Base-by-base conservation (phyloP, 2,113 vertebrate species). In the Agapornis roseicollis region DNA sequence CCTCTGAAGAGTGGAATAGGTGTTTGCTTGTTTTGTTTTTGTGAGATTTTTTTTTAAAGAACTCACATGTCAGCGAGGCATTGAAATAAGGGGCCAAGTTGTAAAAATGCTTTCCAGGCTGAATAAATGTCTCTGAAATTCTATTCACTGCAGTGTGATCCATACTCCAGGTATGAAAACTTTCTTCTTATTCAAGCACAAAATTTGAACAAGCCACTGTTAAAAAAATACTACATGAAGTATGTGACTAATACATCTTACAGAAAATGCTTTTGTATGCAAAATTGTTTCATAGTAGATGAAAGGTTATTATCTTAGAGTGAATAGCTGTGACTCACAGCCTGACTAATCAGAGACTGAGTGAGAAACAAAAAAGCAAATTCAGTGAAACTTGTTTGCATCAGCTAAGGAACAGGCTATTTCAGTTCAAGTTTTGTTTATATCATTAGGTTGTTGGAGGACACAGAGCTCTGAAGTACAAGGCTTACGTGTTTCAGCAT, bases 311-410 rank as follows among this genome's bases (percentile, higher is more conserved):
- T 61, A 55, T 65, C 61, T 71, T 46, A 44, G 42, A 35, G 70
- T 33, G 58, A 90, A 66, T 13, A 70, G 33, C 41, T 85, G 35
- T 93, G 92, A 93, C 44, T 94, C 94, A 89, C 28, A 41, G 49
- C 39, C 64, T 94, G 88, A 94, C 92, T 91, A 83, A 88, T 50
- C 71, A 93, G 33, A 79, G 71, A 15, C 78, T 23, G 66, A 65
- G 9, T 9, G 41, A 85, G 63, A 88, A 91, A 85, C 88, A 90
- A 85, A 90, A 90, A 61, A 50, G 63, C 82, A 93, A 80, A 65
- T 77, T 91, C 18, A 14, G 44, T 33, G 44, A 82, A 93, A 85
- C 71, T 27, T 17, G 25, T 74, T 88, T 94, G 49, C 29, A 33
- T 56, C 63, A 77, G 24, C n/a, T 46, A 61, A 65, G 79, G 44